phyloP scores from a whole-genome alignment of 2,113 vertebrate genomes.

The Dipodomys ordii region DNA sequence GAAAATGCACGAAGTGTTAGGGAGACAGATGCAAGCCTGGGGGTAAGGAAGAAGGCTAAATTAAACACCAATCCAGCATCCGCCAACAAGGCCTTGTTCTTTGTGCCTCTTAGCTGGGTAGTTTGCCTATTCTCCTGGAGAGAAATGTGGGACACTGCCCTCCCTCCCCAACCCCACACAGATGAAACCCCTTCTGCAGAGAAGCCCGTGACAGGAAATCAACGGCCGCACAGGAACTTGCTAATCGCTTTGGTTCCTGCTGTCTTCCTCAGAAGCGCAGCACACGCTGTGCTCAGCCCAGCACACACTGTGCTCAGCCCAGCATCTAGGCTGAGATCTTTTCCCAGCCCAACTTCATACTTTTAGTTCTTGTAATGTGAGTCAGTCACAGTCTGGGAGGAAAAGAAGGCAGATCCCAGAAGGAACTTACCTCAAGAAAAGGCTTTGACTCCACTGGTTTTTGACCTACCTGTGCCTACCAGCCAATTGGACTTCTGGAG shows the following conservation, averaged over 20 bases:
- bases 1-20: neutral
- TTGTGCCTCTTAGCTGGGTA: slow-evolving; percentile 40
- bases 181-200: slow-evolving; percentile 74
- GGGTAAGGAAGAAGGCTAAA: neutral
- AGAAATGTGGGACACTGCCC: slow-evolving; percentile 17
- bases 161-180: slow-evolving; percentile 65
- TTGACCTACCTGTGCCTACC: neutral
- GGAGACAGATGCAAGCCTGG: neutral
- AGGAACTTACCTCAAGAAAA: slow-evolving; percentile 8
- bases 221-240: slow-evolving; percentile 80
- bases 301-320: neutral
- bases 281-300: neutral
- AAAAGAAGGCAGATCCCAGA: neutral
- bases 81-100: neutral
- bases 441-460: neutral
- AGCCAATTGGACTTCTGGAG: slow-evolving; percentile 73
- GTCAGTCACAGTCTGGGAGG: neutral
- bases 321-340: neutral
- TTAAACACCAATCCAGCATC: neutral
- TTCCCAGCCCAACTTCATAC: neutral
- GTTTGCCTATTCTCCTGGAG: slow-evolving; percentile 54
- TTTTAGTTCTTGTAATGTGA: neutral
- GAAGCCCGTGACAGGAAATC: slow-evolving; percentile 85
- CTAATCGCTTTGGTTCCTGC: slow-evolving; percentile 72
- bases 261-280: slow-evolving; percentile 7